Evolutionary conservation across 2,797 vertebrate species (phyloP).

Genomic region (Decapterus maruadsi): DNA sequence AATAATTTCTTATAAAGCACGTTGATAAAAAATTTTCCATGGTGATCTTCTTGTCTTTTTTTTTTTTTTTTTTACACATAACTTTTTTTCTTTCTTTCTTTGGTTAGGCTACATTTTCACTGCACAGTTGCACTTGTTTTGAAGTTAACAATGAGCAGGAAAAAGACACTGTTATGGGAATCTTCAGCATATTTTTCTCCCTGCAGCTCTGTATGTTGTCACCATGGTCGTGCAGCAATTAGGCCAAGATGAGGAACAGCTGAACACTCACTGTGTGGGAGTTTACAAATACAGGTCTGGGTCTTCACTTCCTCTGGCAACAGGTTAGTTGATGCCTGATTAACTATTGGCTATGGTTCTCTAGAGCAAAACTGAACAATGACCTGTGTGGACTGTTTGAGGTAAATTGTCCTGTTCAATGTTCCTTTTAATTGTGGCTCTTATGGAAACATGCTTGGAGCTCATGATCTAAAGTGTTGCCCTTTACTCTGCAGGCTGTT

Average conservation of each 20-base stretch:
- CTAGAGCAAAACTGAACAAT: slow-evolving; percentile 1
- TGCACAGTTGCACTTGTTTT: background rate
- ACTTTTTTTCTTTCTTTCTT: too few species aligned
- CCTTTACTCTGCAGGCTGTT: slow-evolving; percentile 26
- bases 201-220: background rate
- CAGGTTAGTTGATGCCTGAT: background rate
- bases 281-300: background rate
- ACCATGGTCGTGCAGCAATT: slow-evolving; percentile 19
- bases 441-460: background rate
- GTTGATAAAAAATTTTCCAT: background rate
- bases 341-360: background rate
- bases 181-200: background rate
- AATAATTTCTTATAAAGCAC: background rate
- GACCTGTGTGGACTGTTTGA: background rate
- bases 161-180: background rate
- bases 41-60: background rate
- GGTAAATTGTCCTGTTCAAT: background rate
- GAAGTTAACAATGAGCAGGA: background rate
- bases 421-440: background rate
- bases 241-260: slow-evolving; percentile 39
- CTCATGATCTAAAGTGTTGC: background rate
- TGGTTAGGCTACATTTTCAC: too few species aligned
- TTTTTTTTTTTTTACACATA: background rate
- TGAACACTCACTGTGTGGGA: slow-evolving; percentile 1
- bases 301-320: background rate